A percentile compares a stretch with the other conserved stretches of the same genome.
Conservation (phyloP, 2,113 vertebrate species). For the Bettongia penicillata region DNA sequence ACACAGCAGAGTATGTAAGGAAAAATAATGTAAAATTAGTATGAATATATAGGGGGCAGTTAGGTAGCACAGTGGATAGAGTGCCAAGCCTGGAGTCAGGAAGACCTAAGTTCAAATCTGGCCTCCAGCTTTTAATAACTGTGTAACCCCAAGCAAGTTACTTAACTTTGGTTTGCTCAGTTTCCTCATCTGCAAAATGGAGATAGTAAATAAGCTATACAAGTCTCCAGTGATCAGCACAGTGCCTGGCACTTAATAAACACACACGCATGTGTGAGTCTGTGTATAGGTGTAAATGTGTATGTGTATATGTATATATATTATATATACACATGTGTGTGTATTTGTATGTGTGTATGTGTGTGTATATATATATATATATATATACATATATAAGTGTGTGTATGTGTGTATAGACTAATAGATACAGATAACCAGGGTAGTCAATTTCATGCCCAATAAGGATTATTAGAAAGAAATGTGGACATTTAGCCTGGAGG, state of each 20-base stretch:
- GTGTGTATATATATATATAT: too few species aligned
- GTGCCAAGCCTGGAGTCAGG: not conserved
- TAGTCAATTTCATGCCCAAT: not conserved
- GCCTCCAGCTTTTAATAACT: not conserved
- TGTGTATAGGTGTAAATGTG: too few species aligned
- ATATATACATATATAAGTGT: too few species aligned
- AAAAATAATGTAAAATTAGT: not conserved
- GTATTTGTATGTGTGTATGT: too few species aligned
- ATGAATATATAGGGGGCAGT: not conserved
- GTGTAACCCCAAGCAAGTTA: not conserved
- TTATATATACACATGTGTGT: too few species aligned
- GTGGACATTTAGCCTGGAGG: not conserved
- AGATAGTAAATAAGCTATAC: not conserved
- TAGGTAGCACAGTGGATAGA: not conserved
- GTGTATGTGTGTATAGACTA: too few species aligned
- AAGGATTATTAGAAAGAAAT: not conserved
- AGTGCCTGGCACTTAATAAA: not conserved
- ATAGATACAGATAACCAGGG: not conserved
- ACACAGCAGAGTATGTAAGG: too few species aligned
- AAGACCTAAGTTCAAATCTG: not conserved
- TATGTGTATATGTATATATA: too few species aligned
- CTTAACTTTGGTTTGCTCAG: not conserved
- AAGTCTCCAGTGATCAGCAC: not conserved
- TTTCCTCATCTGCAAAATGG: not conserved
- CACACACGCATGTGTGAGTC: too few species aligned